Base-by-base conservation (phyloP, 2,888 invertebrate genomes). In the Ryuthela nishihirai region DNA sequence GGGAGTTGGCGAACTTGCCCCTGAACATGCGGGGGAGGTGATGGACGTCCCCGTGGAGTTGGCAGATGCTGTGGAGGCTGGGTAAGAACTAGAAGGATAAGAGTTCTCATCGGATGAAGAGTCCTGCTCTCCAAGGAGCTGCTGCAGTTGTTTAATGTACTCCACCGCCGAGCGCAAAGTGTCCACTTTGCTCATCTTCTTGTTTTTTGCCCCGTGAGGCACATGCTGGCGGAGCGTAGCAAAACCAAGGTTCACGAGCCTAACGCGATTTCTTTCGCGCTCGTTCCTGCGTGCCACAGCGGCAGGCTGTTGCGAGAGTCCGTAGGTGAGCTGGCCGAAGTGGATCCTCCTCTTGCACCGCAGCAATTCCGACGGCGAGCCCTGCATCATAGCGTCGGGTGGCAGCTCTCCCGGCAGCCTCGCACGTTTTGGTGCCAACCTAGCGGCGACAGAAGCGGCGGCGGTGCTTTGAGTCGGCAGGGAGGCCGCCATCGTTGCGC, bases 211-310 rank as follows among this genome's bases (percentile, higher is more conserved):
- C 20, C 69, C 62, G 56, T 85, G 82, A 0, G 92, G 93, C 65
- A 93, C 87, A 72, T 92, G 91, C 69, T 90, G 88, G 29, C 92
- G 81, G 17, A 93, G 79, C 36, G 87, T 88, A 12, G 89, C 87
- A 73, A 92, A 93, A 66, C 92, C 92, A 34, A 64, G 26, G 54
- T 70, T 70, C 54, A 70, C 70, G 81, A 92, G 91, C 75, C 92
- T 91, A 67, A 94, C 94, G 68, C 95, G 83, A 73, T 94, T 95
- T 67, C 95, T 79, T 76, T 95, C 95, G 35, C 95, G 81, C 24
- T 94, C 94, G 76, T 95, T 95, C 69, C 95, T 81, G 49, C 93
- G 78, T 0, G 88, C 90, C 24, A 93, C 91, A 87, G 84, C 69
- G 86, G 89, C 52, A 1, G 62, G 52, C 15, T 52, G 62, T 29